Conservation (phyloP, 2,113 vertebrate species). For the Cyanoderma ruficeps region DNA sequence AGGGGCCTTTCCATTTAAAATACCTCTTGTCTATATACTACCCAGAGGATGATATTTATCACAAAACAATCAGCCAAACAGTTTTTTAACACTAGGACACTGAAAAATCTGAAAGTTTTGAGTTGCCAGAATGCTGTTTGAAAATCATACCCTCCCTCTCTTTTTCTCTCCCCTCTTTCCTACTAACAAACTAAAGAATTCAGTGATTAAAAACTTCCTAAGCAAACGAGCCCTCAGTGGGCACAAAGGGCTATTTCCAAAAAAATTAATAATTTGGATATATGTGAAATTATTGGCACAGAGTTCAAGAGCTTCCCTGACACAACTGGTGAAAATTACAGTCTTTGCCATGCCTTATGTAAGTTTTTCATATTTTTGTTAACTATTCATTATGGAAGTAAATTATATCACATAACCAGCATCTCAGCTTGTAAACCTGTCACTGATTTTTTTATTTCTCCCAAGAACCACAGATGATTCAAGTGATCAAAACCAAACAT, state of each 20-base stretch:
- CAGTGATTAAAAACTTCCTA: neutral
- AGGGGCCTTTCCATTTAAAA: fast-evolving
- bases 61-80: neutral
- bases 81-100: neutral
- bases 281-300: neutral
- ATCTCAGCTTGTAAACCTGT: neutral
- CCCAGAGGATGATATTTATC: neutral
- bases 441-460: neutral
- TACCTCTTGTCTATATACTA: neutral
- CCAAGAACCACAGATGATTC: neutral
- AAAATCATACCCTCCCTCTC: neutral
- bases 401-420: neutral
- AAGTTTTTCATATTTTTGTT: neutral
- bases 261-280: neutral
- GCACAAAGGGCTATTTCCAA: neutral
- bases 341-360: neutral
- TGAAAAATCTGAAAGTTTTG: neutral
- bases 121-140: neutral
- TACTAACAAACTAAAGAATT: neutral
- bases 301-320: neutral
- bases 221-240: neutral
- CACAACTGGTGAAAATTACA: neutral
- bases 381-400: neutral
- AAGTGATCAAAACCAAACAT: neutral
- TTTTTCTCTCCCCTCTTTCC: neutral